Evolutionary conservation across 2,797 vertebrate species (phyloP), one percentile per base, ranked within the genome.

Genomic region (Oryzias dopingdopingensis): DNA sequence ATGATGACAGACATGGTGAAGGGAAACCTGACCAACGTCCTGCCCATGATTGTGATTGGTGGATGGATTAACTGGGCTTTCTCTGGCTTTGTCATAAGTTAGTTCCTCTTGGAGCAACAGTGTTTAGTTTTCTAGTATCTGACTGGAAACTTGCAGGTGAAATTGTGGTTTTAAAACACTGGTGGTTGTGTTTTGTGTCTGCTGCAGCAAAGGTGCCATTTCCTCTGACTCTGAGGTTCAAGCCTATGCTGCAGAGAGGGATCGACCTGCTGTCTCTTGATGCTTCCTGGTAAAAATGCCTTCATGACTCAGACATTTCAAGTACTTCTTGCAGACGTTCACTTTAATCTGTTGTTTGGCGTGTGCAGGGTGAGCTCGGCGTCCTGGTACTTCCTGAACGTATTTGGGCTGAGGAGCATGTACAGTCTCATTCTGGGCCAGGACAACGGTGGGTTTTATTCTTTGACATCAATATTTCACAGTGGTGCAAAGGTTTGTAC

Each of bases 31-130:
- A 92, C 91, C 65, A 94, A 95, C 24, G 91, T 95, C 8, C 86
- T 94, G 20, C 93, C 94, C 18, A 94, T 94, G 93, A 94, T 95
- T 47, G 17, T 94, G 71, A 93, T 94, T 1, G 94, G 94, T 26
- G 94, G 94, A 51, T 95, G 94, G 94, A 95, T 95, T 69, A 95
- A 94, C 79, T 95, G 93, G 93, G 93, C 91, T 0, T 95, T 95
- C 81, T 95, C 94, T 17, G 94, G 93, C 22, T 95, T 95, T 40
- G 88, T 95, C 67, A 94, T 92, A 6, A 95, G 93, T 94, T 73
- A 89, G 93, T 86, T 40, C 14, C 22, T 29, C 12, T 8, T 15
- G 14, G 0, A 20, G 43, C 51, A 15, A 10, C 15, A 42, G 42
- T 15, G 15, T 15, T 42, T 42, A 7, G 29, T 2, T 32, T 37